Evolutionary conservation across 2,888 invertebrate genomes (phyloP).

Genomic region (Cheilosia grossa): DNA sequence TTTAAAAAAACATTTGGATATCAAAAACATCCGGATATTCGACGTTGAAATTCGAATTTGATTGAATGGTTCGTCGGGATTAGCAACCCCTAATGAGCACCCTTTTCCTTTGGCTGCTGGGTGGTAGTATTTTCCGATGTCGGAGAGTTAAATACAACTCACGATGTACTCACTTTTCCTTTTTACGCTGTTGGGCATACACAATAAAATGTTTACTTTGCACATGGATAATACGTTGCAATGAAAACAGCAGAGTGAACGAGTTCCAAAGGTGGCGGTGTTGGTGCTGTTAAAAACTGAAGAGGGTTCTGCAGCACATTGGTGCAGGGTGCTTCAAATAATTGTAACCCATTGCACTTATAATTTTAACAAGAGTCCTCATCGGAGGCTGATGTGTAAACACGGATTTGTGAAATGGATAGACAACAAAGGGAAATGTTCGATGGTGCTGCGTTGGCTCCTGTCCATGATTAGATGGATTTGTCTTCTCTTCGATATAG

Average conservation of each 20-base stretch:
- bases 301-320: conserved; percentile 19
- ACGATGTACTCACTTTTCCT: conserved; percentile 24
- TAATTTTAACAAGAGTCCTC: conserved; percentile 69
- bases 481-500: conserved; percentile 58
- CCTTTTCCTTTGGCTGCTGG: conserved; percentile 17
- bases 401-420: conserved; percentile 42
- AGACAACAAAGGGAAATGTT: conserved; percentile 30
- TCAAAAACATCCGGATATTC: not conserved
- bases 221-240: conserved; percentile 65
- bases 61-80: conserved; percentile 49
- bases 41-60: conserved; percentile 45
- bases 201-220: conserved; percentile 64
- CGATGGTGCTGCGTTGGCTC: conserved; percentile 22
- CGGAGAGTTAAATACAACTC: conserved; percentile 55
- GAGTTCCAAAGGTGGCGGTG: conserved; percentile 47
- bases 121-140: conserved; percentile 37
- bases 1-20: not conserved
- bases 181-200: conserved; percentile 31
- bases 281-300: conserved; percentile 10
- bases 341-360: conserved; percentile 75
- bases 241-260: conserved; percentile 57
- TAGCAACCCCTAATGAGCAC: conserved; percentile 57
- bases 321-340: conserved; percentile 65
- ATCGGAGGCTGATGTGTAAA: conserved; percentile 70
- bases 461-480: conserved; percentile 46